A percentile compares a stretch with the other conserved stretches of the same genome.
Conservation (phyloP, 2,113 vertebrate genomes). For the Apteryx mantelli region DNA sequence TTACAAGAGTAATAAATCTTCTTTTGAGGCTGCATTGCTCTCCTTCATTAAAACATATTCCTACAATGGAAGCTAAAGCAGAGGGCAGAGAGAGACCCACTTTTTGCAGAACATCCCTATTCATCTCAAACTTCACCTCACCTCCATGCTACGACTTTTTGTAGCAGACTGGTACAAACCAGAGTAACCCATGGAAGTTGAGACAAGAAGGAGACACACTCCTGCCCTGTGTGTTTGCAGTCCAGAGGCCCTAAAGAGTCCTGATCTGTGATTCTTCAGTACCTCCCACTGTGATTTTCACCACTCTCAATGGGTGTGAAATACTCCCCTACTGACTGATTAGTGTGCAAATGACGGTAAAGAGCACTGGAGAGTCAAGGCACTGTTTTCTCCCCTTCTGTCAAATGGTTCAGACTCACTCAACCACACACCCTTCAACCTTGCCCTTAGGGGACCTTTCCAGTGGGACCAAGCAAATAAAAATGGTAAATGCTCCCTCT, state of each 20-base stretch:
- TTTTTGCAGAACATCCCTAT: not conserved
- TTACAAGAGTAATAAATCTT: not conserved
- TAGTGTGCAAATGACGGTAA: not conserved
- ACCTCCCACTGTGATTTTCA: not conserved
- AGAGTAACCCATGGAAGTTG: not conserved
- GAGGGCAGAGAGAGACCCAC: accelerated
- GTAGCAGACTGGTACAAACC: not conserved
- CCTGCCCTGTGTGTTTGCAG: not conserved
- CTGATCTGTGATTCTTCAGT: not conserved
- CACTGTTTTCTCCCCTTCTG: not conserved
- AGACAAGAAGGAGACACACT: not conserved
- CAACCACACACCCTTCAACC: not conserved
- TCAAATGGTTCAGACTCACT: not conserved
- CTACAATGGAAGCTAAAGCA: not conserved
- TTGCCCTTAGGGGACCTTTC: accelerated
- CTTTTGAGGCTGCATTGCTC: not conserved
- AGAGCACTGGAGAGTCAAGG: not conserved
- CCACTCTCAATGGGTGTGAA: not conserved
- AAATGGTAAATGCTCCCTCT: not conserved
- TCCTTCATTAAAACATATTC: not conserved
- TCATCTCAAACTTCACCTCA: not conserved
- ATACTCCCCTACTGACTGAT: not conserved
- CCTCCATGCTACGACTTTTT: not conserved
- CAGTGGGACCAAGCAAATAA: not conserved
- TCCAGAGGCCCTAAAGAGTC: not conserved